phyloP scores from a whole-genome alignment of 2,113 vertebrate genomes.

The Apeltes quadracus region DNA sequence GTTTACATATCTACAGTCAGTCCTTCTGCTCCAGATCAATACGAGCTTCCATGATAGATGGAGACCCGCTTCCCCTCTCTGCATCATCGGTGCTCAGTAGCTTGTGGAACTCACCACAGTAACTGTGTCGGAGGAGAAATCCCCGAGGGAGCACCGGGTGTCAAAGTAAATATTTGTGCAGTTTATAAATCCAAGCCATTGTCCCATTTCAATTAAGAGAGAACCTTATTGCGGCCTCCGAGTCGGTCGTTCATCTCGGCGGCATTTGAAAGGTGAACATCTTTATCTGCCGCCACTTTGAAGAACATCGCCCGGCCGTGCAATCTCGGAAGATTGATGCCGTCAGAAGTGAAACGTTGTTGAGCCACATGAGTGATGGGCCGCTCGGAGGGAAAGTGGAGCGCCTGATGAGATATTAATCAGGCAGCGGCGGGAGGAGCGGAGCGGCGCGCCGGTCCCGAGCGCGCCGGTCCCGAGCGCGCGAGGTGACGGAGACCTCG shows the following conservation, averaged over 20 bases:
- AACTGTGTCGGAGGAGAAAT: slow-evolving; percentile 70
- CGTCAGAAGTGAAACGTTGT: slow-evolving; percentile 53
- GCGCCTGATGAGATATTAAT: slow-evolving; percentile 77
- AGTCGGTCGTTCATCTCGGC: slow-evolving; percentile 36
- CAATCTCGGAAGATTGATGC: slow-evolving; percentile 56
- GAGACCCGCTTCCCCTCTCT: background rate
- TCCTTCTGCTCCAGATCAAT: slow-evolving; percentile 48
- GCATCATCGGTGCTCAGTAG: slow-evolving; percentile 28
- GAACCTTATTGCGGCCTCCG: slow-evolving; percentile 21
- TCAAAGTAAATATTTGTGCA: slow-evolving; percentile 76
- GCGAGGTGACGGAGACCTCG: slow-evolving; percentile 62
- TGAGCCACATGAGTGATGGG: slow-evolving; percentile 63
- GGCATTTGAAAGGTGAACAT: slow-evolving; percentile 62
- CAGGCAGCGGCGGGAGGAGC: slow-evolving; percentile 54
- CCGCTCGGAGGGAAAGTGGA: slow-evolving; percentile 52
- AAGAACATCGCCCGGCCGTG: slow-evolving; percentile 37
- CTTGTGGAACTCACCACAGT: slow-evolving; percentile 69
- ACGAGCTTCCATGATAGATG: slow-evolving; percentile 8
- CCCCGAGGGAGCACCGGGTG: slow-evolving; percentile 81
- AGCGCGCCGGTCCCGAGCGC: no score
- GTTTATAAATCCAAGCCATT: slow-evolving; percentile 74
- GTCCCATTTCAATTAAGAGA: slow-evolving; percentile 69
- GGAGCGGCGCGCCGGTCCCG: slow-evolving; percentile 43
- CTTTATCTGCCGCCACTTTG: slow-evolving; percentile 59
- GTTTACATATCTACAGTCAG: slow-evolving; percentile 36